phyloP scores from a whole-genome alignment of 2,888 invertebrate species.

The Rhingia campestris region DNA sequence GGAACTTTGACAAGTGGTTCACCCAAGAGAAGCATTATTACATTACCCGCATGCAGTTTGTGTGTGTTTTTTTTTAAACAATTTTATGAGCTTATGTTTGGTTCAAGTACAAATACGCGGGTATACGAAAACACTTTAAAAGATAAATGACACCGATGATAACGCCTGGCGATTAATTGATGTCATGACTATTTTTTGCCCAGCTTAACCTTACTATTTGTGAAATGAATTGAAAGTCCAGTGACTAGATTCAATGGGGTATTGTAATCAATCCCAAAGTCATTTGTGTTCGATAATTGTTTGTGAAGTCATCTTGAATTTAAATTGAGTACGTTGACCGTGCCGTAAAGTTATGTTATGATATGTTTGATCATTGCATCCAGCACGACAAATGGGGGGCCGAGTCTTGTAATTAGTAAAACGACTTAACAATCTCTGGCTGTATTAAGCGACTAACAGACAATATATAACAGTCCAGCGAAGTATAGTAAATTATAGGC shows the following conservation, averaged over 20 bases:
- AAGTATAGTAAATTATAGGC: too few species aligned
- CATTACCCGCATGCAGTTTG: constrained; percentile 32
- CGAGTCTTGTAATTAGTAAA: too few species aligned
- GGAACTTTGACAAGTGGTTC: constrained; percentile 69
- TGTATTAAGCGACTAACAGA: too few species aligned
- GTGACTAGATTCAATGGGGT: constrained; percentile 21
- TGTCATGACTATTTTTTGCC: constrained; percentile 35
- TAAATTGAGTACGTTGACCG: constrained; percentile 14
- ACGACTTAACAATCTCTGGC: too few species aligned
- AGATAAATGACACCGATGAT: constrained; percentile 21
- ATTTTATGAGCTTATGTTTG: constrained; percentile 54
- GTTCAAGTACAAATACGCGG: constrained; percentile 55
- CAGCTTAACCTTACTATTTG: constrained; percentile 9
- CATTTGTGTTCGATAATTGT: constrained; percentile 6
- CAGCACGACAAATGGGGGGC: too few species aligned
- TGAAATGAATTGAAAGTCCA: constrained; percentile 10
- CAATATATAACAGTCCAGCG: too few species aligned
- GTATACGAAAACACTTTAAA: constrained; percentile 6
- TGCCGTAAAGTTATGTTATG: neutral
- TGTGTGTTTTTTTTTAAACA: constrained; percentile 32
- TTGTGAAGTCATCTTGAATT: constrained; percentile 1
- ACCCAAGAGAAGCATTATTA: constrained; percentile 10
- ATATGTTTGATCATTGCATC: neutral
- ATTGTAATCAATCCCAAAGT: constrained; percentile 14
- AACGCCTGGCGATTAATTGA: constrained; percentile 17